Evolutionary conservation across 2,113 vertebrate species (phyloP).

Genomic region (Vidua chalybeata): DNA sequence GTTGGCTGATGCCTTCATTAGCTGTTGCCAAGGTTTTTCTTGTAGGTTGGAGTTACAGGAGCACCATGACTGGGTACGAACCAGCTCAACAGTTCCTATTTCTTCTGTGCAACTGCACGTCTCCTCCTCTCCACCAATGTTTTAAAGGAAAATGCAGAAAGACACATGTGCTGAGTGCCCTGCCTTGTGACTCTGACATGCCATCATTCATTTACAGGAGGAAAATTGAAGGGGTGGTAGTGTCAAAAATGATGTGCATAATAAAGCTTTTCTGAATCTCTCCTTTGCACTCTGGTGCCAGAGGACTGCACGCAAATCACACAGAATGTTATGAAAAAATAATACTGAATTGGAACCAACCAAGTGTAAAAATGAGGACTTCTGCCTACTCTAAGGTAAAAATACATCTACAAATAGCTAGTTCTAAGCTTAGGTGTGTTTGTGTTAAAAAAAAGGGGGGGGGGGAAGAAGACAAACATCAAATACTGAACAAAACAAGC

Average conservation of each 20-base stretch:
- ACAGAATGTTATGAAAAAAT: neutral
- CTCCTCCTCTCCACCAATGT: neutral
- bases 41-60: neutral
- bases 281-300: neutral
- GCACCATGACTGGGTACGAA: neutral
- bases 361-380: neutral
- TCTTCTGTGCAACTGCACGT: neutral
- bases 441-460: neutral
- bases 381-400: neutral
- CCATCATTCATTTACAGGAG: neutral
- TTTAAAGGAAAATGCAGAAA: conserved; percentile 13
- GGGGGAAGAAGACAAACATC: neutral
- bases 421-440: neutral
- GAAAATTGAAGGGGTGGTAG: neutral
- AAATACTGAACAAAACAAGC: conserved; percentile 24
- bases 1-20: neutral
- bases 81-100: neutral
- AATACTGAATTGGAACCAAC: neutral
- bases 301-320: neutral
- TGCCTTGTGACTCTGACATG: conserved; percentile 8
- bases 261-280: neutral
- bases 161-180: neutral
- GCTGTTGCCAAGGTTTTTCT: conserved; percentile 11
- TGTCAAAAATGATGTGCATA: neutral
- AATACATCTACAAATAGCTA: neutral